These are phyloP conservation scores for Bradypus variegatus DNA, from an alignment of 2,797 vertebrate species.

Conservation along the genomic window DNA sequence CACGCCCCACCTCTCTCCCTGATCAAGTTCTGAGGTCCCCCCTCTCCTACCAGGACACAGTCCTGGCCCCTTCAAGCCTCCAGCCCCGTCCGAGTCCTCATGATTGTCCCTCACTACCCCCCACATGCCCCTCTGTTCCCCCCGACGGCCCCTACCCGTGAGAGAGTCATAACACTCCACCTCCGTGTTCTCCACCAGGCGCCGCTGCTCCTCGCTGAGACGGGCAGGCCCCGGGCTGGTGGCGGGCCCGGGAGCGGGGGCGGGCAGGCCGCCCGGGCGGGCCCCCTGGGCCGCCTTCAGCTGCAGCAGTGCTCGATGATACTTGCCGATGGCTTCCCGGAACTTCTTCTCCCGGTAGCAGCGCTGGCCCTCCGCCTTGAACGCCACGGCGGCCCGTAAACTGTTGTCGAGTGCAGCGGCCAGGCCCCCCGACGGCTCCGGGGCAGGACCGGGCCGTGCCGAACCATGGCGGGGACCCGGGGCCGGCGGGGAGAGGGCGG, in stretches of 20 bases:
- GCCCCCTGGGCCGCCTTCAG: slow-evolving; percentile 75
- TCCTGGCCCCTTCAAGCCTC: neutral
- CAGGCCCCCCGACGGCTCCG: slow-evolving; percentile 74
- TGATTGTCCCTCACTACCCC: neutral
- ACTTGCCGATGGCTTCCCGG: slow-evolving; percentile 93
- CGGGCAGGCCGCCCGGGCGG: slow-evolving; percentile 71
- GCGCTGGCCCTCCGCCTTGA: slow-evolving; percentile 88
- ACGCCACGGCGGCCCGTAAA: slow-evolving; percentile 88
- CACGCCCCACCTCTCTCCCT: neutral
- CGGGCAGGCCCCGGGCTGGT: slow-evolving; percentile 69
- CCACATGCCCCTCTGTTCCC: slow-evolving; percentile 37
- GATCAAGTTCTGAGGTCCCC: neutral
- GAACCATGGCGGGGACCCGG: slow-evolving; percentile 58
- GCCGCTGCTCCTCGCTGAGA: slow-evolving; percentile 85
- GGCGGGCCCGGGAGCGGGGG: slow-evolving; percentile 76
- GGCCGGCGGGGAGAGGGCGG: slow-evolving; percentile 59
- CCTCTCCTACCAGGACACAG: neutral
- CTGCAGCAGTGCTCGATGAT: slow-evolving; percentile 90
- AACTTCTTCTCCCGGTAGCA: slow-evolving; percentile 97
- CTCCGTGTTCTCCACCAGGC: slow-evolving; percentile 88
- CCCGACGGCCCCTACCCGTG: slow-evolving; percentile 77
- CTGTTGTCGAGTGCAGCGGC: slow-evolving; percentile 85
- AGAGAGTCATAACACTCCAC: slow-evolving; percentile 93
- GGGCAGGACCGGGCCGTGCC: slow-evolving; percentile 45
- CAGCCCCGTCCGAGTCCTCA: neutral